Evolutionary conservation across 2,797 vertebrate species (phyloP), one percentile per base, ranked within the genome.

Genomic region (Amazona finschi): DNA sequence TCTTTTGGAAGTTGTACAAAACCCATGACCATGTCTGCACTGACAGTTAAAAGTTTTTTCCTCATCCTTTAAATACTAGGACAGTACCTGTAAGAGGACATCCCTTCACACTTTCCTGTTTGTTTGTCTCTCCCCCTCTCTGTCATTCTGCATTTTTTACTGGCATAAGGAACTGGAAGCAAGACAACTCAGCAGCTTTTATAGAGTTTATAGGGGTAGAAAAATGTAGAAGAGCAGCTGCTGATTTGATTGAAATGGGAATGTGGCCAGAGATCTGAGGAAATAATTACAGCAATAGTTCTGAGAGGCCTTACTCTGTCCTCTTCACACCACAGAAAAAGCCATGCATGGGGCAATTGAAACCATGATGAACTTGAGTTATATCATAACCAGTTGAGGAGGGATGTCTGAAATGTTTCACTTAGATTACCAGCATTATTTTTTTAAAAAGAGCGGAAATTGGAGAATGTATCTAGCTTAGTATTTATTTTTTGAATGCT

Each of bases 181-280:
- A 69, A 73, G 52, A 81, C 31, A 84, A 52, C n/a, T 78, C 43
- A 60, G 36, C 28, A 53, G 57, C 20, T 85, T 57, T 79, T 74
- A 4, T 38, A 88, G 60, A 81, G 22, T 57, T 79, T 76, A 3
- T 47, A 88, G 66, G 84, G 22, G 50, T 76, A 87, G 55, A 81
- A 90, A n/a, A 94, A 80, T 87, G 46, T 90, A 69, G 79, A 94
- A 79, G 36, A 90, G 36, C 85, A 95, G 73, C 44, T 96, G 75
- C 71, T 96, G 83, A 95, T 85, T 97, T 80, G 74, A 88, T 85
- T 91, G 79, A 94, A 93, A 84, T 79, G 73, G 72, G 79, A 96
- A 95, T 58, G 64, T 65, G 82, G 53, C 87, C 83, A 87, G 55
- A 96, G 70, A 73, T 53, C 66, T 80, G 43, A 91, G 87, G 36